phyloP scores from a whole-genome alignment of 2,113 vertebrate genomes.

The Myocastor coypus region DNA sequence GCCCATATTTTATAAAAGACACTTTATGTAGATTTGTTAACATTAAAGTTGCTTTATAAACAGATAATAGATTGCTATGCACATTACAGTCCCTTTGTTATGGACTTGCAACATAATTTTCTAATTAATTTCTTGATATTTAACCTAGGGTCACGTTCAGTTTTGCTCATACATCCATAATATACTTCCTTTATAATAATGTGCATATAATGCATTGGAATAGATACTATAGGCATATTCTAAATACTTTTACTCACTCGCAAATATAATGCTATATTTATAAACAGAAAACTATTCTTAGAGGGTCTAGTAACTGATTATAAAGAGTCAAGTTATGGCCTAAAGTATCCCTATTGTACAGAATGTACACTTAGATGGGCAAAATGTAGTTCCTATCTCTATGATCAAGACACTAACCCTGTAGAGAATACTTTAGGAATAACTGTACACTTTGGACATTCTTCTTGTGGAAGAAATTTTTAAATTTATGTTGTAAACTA shows the following conservation, averaged over 20 bases:
- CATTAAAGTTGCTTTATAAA: background rate
- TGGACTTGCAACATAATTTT: background rate
- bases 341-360: background rate
- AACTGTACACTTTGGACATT: background rate
- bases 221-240: background rate
- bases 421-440: background rate
- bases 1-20: background rate
- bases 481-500: background rate
- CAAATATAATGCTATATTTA: background rate
- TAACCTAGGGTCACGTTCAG: background rate
- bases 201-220: background rate
- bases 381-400: background rate
- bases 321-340: background rate
- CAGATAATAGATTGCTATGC: background rate
- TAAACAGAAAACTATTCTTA: background rate
- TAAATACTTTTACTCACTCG: background rate
- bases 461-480: background rate
- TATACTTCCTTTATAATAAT: background rate
- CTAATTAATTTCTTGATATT: background rate
- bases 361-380: background rate
- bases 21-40: background rate
- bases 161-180: conserved; percentile 13
- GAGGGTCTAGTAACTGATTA: background rate
- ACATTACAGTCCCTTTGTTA: background rate
- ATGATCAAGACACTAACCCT: background rate